Base-by-base conservation (phyloP, 2,888 invertebrate species). In the Ormyrus rosae region DNA sequence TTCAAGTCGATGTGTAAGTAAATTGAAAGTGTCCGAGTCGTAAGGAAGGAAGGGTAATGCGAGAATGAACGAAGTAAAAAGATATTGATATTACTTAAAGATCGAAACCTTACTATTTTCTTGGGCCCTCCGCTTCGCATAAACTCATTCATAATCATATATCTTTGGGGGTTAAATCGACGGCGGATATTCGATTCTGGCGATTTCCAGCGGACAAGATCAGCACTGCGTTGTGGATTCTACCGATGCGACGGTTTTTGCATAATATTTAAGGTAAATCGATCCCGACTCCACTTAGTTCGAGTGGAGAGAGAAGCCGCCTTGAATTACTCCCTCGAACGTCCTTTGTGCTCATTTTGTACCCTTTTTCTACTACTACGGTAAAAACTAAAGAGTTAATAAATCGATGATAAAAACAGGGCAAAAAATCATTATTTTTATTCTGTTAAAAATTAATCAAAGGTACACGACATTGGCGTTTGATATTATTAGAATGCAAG, bases 251-350 rank as follows among this genome's bases (percentile, higher is more conserved):
- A 68, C 61, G 48, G 73, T 80, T 83, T 80, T 82, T 71, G 82
- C 80, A 83, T 77, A 82, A 84, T 83, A 83, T 85, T 86, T 84
- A 82, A 85, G 81, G 86, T 86, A 86, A 86, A 85, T 83, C 83
- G 86, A 86, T 84, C 85, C 85, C 79, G 82, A 84, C 81, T 81
- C 63, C 72, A 83, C 85, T 86, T 85, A 85, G 86, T 85, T 86
- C 86, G 84, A 86, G 83, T 78, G 79, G 72, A 61, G 64, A 63
- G 78, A 68, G 56, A 74, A 74, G 69, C 63, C 73, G 81, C 64
- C 75, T 80, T 82, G 75, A 72, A 63, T 80, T 79, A 81, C 75
- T 76, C 71, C 48, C 58, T 55, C 81, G 77, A 13, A 46, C 50
- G 11, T 67, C 58, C 53, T 78, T 61, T 63, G 7, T 64, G 10